Conservation (phyloP, 2,797 vertebrate genomes). For the Hyperoplus immaculatus region DNA sequence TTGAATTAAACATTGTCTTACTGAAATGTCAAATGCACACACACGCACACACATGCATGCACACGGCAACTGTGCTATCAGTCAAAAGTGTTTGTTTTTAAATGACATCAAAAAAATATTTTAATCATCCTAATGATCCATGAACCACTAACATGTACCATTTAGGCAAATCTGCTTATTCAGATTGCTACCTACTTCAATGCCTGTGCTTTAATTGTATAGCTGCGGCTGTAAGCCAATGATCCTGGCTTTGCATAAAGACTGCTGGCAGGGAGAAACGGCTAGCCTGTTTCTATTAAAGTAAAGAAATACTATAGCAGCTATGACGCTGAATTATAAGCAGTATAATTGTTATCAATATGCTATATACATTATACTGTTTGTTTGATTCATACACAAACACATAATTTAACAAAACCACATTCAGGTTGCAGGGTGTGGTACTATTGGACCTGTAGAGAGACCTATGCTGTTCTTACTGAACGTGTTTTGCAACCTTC, state of each 20-base stretch:
- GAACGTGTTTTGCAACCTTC: neutral
- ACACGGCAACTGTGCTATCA: neutral
- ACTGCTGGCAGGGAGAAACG: neutral
- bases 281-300: neutral
- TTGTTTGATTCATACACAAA: neutral
- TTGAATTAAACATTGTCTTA: constrained; percentile 2
- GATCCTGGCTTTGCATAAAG: neutral
- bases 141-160: neutral
- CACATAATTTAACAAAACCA: neutral
- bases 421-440: neutral
- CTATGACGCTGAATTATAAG: neutral
- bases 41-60: neutral
- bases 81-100: constrained; percentile 6
- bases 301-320: neutral
- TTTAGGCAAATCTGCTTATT: neutral
- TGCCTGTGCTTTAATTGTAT: constrained; percentile 2
- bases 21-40: constrained; percentile 12
- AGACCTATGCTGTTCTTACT: neutral
- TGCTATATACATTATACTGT: neutral
- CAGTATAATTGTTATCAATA: neutral
- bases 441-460: neutral
- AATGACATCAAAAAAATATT: neutral
- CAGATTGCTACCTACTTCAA: neutral
- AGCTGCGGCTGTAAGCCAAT: neutral
- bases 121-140: neutral